A percentile compares a stretch with the other conserved stretches of the same genome.
Conservation (phyloP, 2,113 vertebrate species). For the Panthera leo region DNA sequence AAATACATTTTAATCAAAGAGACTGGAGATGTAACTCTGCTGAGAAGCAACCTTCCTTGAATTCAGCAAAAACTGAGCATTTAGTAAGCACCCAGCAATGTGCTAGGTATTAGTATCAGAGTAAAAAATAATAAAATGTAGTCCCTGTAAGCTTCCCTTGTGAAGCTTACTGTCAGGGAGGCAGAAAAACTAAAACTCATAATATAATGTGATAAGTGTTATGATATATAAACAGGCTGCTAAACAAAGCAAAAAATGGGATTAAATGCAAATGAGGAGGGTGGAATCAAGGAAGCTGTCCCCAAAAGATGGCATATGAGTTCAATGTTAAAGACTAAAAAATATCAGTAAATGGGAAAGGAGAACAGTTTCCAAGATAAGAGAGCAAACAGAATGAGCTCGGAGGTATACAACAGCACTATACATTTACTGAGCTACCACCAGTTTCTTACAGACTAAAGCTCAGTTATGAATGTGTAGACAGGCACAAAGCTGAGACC, state of each 20-base stretch:
- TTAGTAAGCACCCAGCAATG: background rate
- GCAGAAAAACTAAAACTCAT: background rate
- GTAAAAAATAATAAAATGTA: slow-evolving; percentile 34
- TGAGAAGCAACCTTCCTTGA: slow-evolving; percentile 1
- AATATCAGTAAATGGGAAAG: background rate
- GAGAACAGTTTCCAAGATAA: background rate
- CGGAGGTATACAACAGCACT: background rate
- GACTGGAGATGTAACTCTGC: background rate
- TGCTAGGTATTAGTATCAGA: background rate
- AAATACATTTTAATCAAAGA: background rate
- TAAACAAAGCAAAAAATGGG: background rate
- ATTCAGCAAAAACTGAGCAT: background rate
- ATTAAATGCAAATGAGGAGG: background rate
- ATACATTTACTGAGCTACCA: background rate
- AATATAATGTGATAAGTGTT: background rate
- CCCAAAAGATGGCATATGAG: background rate
- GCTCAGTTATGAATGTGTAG: background rate
- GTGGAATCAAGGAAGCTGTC: background rate
- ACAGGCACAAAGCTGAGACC: background rate
- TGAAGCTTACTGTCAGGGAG: background rate
- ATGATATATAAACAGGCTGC: background rate
- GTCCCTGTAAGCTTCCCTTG: background rate
- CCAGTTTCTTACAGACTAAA: background rate
- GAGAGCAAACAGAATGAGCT: background rate
- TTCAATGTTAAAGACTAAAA: background rate